Percentiles rank a stretch among this genome's conserved stretches.
phyloP scores from a whole-genome alignment of 2,888 invertebrate genomes.

The Galerucella nymphaeae region DNA sequence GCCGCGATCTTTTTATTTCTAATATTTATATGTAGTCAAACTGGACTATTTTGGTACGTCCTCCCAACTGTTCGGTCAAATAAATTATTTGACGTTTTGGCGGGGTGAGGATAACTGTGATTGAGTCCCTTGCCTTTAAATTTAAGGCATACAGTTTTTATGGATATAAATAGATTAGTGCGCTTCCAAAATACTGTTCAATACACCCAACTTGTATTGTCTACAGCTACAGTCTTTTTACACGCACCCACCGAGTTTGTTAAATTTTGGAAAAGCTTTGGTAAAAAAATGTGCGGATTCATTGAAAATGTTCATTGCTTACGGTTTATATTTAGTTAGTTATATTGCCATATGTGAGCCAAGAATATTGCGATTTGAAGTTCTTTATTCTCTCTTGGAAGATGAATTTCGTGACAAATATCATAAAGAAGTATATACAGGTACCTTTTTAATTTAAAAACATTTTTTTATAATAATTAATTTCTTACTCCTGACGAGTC shows the following conservation, averaged over 20 bases:
- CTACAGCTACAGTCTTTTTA: conserved; percentile 16
- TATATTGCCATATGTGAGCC: conserved; percentile 44
- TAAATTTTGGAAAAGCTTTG: conserved; percentile 15
- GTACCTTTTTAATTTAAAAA: conserved; percentile 22
- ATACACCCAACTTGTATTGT: conserved; percentile 35
- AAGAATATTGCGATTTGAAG: conserved; percentile 40
- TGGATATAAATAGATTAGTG: conserved; percentile 45
- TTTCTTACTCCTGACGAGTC: neutral
- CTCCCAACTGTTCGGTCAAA: conserved; percentile 21
- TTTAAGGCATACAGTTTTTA: conserved; percentile 45
- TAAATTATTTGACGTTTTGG: conserved; percentile 33
- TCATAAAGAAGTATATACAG: conserved; percentile 44
- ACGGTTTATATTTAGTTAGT: conserved; percentile 43
- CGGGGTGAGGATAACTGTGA: conserved; percentile 39
- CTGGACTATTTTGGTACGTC: conserved; percentile 12
- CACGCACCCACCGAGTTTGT: neutral
- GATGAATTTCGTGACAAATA: conserved; percentile 46
- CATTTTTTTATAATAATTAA: neutral
- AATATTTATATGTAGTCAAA: conserved; percentile 3
- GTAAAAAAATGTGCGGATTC: conserved; percentile 22
- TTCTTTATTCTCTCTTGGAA: conserved; percentile 32
- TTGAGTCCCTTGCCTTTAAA: conserved; percentile 43
- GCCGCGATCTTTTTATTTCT: neutral
- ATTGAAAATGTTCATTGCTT: conserved; percentile 22
- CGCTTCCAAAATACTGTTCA: conserved; percentile 42